phyloP scores from a whole-genome alignment of 2,797 vertebrate genomes.

The Pachyuromys duprasi region DNA sequence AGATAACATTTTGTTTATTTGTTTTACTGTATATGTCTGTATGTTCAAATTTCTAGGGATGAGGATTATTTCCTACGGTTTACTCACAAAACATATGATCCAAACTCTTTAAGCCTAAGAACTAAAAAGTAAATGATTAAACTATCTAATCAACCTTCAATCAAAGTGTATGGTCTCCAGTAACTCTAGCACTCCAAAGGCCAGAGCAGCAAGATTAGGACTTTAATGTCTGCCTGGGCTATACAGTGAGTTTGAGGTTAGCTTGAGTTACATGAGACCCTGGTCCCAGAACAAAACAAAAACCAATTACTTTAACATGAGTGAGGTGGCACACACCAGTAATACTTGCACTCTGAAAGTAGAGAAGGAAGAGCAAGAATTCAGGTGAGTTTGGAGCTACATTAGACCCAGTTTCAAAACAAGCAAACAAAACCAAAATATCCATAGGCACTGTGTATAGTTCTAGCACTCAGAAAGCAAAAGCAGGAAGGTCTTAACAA shows the following conservation, averaged over 20 bases:
- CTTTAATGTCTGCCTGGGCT: background rate
- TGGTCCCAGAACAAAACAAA: background rate
- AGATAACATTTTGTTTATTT: background rate
- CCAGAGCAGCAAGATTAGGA: background rate
- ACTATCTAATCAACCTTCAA: conserved; percentile 50
- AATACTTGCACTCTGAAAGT: conserved; percentile 24
- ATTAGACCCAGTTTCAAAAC: background rate
- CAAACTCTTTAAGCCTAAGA: conserved; percentile 57
- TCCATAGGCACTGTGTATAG: conserved; percentile 14
- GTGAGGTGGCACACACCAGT: conserved; percentile 12
- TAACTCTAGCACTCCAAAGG: background rate
- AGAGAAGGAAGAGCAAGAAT: background rate
- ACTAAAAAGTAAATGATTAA: conserved; percentile 64
- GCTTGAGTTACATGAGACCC: background rate
- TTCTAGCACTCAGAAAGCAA: background rate
- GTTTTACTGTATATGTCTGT: background rate
- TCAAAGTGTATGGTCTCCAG: background rate
- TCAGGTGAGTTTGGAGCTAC: background rate
- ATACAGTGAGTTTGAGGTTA: background rate
- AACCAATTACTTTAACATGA: background rate
- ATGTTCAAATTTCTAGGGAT: conserved; percentile 14
- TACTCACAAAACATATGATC: background rate
- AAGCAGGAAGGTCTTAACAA: conserved; percentile 28
- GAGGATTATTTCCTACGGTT: conserved; percentile 34
- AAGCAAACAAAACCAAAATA: background rate